A percentile compares a stretch with the other conserved stretches of the same genome.
Conservation (phyloP, 2,113 vertebrate genomes). For the Lates calcarifer region DNA sequence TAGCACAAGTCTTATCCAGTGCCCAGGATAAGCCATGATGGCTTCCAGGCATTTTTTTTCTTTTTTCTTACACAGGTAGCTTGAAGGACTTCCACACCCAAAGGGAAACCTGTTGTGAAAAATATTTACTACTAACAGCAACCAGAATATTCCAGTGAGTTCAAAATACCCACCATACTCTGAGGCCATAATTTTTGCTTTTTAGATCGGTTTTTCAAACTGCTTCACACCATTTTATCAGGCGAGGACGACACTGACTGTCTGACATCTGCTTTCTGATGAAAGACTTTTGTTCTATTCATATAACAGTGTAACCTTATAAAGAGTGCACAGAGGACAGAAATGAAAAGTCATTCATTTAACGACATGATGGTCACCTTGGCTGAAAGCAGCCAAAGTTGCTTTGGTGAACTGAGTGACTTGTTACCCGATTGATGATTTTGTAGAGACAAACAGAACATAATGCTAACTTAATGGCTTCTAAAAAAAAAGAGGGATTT, state of each 20-base stretch:
- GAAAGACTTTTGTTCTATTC: too few relatives aligned
- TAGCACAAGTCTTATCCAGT: not conserved
- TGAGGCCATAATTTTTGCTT: too few relatives aligned
- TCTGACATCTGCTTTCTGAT: not conserved
- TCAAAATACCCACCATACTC: not conserved
- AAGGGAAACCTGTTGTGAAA: not conserved
- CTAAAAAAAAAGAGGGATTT: not conserved
- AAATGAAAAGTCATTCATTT: not conserved
- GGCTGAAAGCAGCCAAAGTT: slow-evolving; percentile 4
- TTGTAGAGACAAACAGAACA: not conserved
- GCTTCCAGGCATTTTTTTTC: not conserved
- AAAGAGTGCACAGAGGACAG: not conserved
- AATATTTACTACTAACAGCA: not conserved
- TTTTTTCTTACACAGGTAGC: not conserved
- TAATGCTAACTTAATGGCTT: not conserved
- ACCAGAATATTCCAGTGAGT: not conserved
- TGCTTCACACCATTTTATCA: too few relatives aligned
- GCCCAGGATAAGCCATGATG: not conserved
- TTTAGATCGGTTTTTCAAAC: too few relatives aligned
- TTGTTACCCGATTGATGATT: slow-evolving; percentile 12
- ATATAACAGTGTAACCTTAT: not conserved
- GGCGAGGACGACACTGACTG: too few relatives aligned
- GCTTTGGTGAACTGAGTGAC: slow-evolving; percentile 17
- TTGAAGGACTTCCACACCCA: not conserved
- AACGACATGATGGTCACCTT: not conserved